Base-by-base conservation (phyloP, 2,797 vertebrate species). In the Antrozous pallidus region DNA sequence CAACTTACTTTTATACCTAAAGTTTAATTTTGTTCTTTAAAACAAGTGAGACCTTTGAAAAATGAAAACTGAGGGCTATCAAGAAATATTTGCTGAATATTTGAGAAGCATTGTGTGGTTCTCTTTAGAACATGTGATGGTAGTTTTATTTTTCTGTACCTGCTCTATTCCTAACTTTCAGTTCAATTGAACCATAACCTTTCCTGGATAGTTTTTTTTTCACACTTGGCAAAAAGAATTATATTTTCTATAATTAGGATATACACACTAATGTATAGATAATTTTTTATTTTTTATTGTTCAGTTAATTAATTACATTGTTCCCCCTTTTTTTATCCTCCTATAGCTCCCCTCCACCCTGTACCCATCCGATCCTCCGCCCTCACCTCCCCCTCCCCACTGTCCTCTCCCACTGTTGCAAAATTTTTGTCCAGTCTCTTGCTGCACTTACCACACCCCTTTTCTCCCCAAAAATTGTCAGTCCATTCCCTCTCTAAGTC, bases 11-110 rank as follows among this genome's bases (percentile, higher is more conserved):
- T 91, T 77, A 69, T 36, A 47, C 2, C 14, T 73, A 58, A 77
- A 91, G 42, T 54, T 91, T 77, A 8, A 77, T 71, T 94, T 88
- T 91, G 58, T 74, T 82, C 0, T 73, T 95, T 77, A 63, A 86
- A 47, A 73, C 3, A 82, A 92, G 38, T 51, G 22, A 54, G 22
- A 63, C 9, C 63, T 63, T 8, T 20, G 69, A 69, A 71, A 70
- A 61, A 33, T 38, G 17, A 85, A 73, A 91, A 79, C 3, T 79
- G 12, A 89, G 33, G 8, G n/a, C 16, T 71, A 12, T 58, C 83
- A 78, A 88, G 75, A 51, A 9, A 16, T 17, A 0, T 24, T 38
- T 78, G 22, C 10, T 18, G 2, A 13, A n/a, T 28, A 17, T 84
- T 47, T 84, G 61, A 73, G 67, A 90, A 85, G 12, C 1, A 61